Base-by-base conservation (phyloP, 2,888 invertebrate species). In the Pachliopta kotzebuea region DNA sequence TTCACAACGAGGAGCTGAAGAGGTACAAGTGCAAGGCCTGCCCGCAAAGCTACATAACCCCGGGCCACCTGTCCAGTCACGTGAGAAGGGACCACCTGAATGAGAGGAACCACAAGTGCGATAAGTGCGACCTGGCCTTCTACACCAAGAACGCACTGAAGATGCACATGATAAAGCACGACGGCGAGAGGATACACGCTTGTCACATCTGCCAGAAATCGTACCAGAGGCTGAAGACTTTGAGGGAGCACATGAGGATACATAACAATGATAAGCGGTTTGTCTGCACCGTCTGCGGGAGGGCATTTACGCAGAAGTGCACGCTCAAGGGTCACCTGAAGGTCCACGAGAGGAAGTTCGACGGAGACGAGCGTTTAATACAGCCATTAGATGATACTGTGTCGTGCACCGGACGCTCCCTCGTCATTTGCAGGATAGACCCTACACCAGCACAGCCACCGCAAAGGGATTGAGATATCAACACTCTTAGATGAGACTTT, bases 91-190 rank as follows among this genome's bases (percentile, higher is more conserved):
- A 90, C 45, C 92, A 85, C 79, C 80, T 88, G 68, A 90, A 84
- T 70, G 93, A 85, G 71, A 76, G 85, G 42, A 93, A 86, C 69
- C 93, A 88, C 20, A 86, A 89, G 18, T 93, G 93, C 59, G 86
- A 86, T 26, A 86, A 92, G 42, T 93, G 93, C 54, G 88, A 92
- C 31, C 72, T 90, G 2, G 92, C 92, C 0, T 93, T 93, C 67
- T 93, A 92, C 62, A 91, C 92, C 0, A 90, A 90, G 66, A 92
- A 93, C 60, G 92, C 93, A 8, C 72, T 93, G 29, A 93, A 92
- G 66, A 92, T 92, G 84, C 93, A 93, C 66, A 92, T 92, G 89
- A 92, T 92, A 0, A 92, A 91, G 18, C 93, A 93, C 54, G 92
- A 92, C 0, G 92, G 92, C 0, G 90, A 90, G 26, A 72, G 93